Conservation (phyloP, 2,888 invertebrate species). For the Venusia cambrica region DNA sequence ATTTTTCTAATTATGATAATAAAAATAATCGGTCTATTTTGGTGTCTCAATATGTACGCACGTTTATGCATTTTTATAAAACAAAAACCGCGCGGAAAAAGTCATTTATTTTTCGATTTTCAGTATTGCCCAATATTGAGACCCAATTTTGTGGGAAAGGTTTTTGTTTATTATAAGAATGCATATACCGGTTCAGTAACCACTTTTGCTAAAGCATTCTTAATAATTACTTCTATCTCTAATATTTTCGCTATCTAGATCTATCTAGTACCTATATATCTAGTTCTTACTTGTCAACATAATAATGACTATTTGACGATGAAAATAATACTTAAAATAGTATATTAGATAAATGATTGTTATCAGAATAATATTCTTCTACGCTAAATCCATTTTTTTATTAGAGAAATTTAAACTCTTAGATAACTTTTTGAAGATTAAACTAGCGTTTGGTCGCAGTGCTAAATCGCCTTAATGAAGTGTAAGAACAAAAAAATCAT, state of each 20-base stretch:
- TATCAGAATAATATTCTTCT: constrained; percentile 76
- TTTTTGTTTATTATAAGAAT: constrained; percentile 51
- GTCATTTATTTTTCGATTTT: constrained; percentile 48
- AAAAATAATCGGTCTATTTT: constrained; percentile 46
- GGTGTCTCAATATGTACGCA: constrained; percentile 40
- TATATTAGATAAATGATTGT: constrained; percentile 64
- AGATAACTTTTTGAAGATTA: constrained; percentile 51
- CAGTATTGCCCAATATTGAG: constrained; percentile 43
- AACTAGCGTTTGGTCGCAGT: constrained; percentile 55
- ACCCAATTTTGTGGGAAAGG: constrained; percentile 39
- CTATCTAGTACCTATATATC: constrained; percentile 62
- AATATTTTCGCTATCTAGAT: constrained; percentile 66
- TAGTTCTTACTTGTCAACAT: no score
- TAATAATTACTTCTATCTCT: constrained; percentile 54
- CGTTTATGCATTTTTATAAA: constrained; percentile 54
- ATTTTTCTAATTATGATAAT: constrained; percentile 69
- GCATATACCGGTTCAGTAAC: constrained; percentile 47
- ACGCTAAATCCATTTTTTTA: constrained; percentile 71
- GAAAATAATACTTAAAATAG: no score
- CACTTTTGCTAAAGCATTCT: constrained; percentile 62
- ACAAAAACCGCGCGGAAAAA: constrained; percentile 41
- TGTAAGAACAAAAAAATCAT: constrained; percentile 38
- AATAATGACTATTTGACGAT: constrained; percentile 63
- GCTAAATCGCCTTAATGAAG: constrained; percentile 49
- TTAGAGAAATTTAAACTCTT: constrained; percentile 61